Base-by-base conservation (phyloP, 2,113 vertebrate species). In the Podarcis raffonei region DNA sequence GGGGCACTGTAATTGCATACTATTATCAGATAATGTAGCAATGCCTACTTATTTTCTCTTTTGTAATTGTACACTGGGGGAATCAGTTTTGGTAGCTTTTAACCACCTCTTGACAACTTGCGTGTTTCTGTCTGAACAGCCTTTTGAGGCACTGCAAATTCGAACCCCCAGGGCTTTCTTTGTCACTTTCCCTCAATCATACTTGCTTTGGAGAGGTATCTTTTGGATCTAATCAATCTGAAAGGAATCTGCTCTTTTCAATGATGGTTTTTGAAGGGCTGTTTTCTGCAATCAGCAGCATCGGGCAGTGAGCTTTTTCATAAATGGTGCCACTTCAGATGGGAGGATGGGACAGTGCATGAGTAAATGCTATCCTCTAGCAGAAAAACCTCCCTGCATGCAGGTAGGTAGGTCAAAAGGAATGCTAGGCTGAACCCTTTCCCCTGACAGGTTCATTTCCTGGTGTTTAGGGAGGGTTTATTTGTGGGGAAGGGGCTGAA, bases 51-150 rank as follows among this genome's bases (percentile, higher is more conserved):
- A 6, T 92, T 94, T 48, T 80, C 48, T 3, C 91, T 83, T 77
- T 66, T 27, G 59, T 80, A 90, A 81, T 32, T 85, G 85, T 76
- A 87, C 42, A 25, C 37, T 62, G 91, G 83, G 88, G 59, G 39
- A 12, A 0, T 22, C 42, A 75, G 22, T 59, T 16, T 32, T 0
- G 4, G 22, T 39, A 86, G 86, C 57, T 82, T 35, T 12, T 20
- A 0, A 4, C 22, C 39, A 84, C 78, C 62, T 79, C 59, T 87
- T 11, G 42, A 86, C 53, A 74, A 85, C 59, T 71, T 0, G 5
- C 12, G 39, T 8, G 59, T 37, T 78, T 66, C 74, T 15, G 12
- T 62, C 83, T 95, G 87, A 30, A 20, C 72, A 90, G 85, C 62
- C 81, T 88, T 87, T 89, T 0, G 1, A 37, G 88, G 90, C 89